Percentiles rank a stretch among this genome's conserved stretches.
These are phyloP conservation scores for Nineta flava DNA, from an alignment of 2,888 invertebrate genomes.

Conservation along the genomic window DNA sequence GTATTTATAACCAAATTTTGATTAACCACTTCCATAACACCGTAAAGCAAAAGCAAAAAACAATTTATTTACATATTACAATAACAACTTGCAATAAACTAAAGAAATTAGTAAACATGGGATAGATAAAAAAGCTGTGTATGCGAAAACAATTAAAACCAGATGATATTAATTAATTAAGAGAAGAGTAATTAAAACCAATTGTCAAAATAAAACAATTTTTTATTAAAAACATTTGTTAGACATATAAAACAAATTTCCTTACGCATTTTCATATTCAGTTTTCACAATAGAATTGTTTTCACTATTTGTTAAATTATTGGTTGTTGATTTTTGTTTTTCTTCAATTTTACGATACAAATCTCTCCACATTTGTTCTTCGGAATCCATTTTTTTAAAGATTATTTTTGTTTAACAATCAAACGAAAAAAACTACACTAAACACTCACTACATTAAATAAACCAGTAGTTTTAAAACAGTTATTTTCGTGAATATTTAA, in stretches of 20 bases:
- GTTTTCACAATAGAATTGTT: neutral
- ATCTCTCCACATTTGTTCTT: constrained; percentile 5
- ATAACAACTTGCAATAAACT: neutral
- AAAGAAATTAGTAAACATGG: neutral
- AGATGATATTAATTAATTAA: neutral
- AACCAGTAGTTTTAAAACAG: too few species aligned
- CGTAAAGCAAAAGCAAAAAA: neutral
- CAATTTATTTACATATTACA: neutral
- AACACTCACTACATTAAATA: too few species aligned
- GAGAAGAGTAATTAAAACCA: neutral
- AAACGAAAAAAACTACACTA: too few species aligned
- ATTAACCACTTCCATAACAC: neutral
- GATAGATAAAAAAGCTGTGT: neutral
- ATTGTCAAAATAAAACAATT: neutral
- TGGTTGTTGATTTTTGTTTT: neutral
- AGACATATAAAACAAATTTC: neutral
- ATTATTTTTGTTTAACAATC: neutral
- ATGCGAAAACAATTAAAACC: neutral
- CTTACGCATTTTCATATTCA: constrained; percentile 2
- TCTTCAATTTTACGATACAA: constrained; percentile 3
- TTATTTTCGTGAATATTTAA: too few species aligned
- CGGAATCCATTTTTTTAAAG: constrained; percentile 1
- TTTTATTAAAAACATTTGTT: neutral
- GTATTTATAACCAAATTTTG: too few species aligned
- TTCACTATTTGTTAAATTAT: neutral